Evolutionary conservation across 2,888 invertebrate genomes (phyloP).

Genomic region (Petrolisthes cinctipes): DNA sequence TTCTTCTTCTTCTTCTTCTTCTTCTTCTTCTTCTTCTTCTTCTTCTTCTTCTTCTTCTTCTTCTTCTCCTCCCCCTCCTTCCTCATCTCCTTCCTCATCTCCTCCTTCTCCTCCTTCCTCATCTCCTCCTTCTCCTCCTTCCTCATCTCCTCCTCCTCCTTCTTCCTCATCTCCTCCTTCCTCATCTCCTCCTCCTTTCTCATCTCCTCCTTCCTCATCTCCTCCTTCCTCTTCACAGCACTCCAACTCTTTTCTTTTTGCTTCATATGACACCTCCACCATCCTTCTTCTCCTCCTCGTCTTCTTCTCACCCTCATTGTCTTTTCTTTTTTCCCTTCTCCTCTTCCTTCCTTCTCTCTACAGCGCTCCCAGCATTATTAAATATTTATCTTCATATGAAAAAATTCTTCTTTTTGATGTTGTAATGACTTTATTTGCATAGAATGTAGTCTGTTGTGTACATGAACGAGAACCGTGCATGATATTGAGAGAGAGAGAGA

Average conservation of each 20-base stretch:
- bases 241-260: slow-evolving; percentile 3
- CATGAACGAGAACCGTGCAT: no score
- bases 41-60: neutral
- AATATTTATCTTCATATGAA: no score
- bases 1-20: neutral
- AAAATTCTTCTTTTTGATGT: no score
- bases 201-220: neutral
- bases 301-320: no score
- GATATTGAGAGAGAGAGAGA: neutral
- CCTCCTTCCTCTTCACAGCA: neutral
- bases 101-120: neutral
- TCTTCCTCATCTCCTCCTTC: neutral
- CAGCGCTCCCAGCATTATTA: no score
- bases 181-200: neutral
- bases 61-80: neutral
- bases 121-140: neutral
- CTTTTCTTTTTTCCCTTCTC: no score
- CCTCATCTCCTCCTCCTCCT: neutral
- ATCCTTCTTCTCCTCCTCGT: neutral
- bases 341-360: no score
- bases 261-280: slow-evolving; percentile 1
- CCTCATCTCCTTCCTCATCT: neutral
- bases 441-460: no score
- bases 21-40: neutral
- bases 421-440: no score